Percentiles rank a stretch among this genome's conserved stretches.
Evolutionary conservation across 2,113 vertebrate species (phyloP).

Genomic region (Odocoileus virginianus): DNA sequence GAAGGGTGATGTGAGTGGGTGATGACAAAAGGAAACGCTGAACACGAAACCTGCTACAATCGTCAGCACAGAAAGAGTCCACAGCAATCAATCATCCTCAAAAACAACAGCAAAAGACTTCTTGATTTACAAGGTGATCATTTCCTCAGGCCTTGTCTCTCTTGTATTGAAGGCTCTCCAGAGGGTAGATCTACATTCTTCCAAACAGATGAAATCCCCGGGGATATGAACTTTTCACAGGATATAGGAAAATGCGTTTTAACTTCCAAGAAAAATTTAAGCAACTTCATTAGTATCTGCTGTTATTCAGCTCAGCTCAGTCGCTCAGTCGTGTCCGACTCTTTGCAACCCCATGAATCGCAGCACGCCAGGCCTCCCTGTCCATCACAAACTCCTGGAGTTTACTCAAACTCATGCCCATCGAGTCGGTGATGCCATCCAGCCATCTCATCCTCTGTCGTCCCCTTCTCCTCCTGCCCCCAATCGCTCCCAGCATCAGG

Average conservation of each 20-base stretch:
- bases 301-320: background rate
- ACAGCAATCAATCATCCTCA: no score
- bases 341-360: no score
- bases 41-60: rapidly evolving
- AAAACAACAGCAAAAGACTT: background rate
- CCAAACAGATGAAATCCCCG: background rate
- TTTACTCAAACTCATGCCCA: no score
- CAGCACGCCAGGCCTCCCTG: no score
- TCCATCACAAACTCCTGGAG: no score
- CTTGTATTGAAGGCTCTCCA: background rate
- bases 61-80: background rate
- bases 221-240: background rate
- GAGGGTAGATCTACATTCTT: background rate
- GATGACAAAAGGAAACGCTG: no score
- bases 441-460: no score
- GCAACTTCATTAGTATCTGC: background rate
- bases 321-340: no score
- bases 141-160: background rate
- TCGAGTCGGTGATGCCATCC: no score
- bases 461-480: no score
- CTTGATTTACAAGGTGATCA: background rate
- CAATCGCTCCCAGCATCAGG: no score
- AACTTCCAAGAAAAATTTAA: background rate
- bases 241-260: background rate
- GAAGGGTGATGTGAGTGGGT: rapidly evolving